Evolutionary conservation across 2,888 invertebrate species (phyloP).

Genomic region (Ochropleura plecta): DNA sequence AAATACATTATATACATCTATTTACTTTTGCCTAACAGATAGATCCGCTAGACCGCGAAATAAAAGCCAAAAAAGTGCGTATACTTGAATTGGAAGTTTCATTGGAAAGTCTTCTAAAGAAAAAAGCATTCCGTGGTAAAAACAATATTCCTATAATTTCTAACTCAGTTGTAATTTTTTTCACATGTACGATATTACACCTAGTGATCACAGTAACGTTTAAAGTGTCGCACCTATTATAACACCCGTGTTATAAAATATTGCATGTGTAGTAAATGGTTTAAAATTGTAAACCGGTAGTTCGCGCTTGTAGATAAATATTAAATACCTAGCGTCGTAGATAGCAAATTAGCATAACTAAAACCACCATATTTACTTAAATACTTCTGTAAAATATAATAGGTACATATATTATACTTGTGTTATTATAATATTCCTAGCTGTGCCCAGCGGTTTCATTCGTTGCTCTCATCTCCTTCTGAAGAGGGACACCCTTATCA

Average conservation of each 20-base stretch:
- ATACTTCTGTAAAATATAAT: background rate
- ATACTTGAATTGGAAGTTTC: slow-evolving; percentile 96
- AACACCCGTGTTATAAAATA: slow-evolving; percentile 20
- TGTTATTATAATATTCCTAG: too few relatives aligned
- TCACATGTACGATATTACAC: slow-evolving; percentile 60
- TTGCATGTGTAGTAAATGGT: slow-evolving; percentile 15
- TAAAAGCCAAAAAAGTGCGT: slow-evolving; percentile 95
- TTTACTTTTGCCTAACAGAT: slow-evolving; percentile 88
- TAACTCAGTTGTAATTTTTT: slow-evolving; percentile 89
- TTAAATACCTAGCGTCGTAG: slow-evolving; percentile 7
- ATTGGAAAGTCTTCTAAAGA: slow-evolving; percentile 94
- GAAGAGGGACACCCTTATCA: too few relatives aligned
- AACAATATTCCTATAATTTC: slow-evolving; percentile 44
- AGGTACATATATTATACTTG: too few relatives aligned
- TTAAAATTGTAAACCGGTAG: slow-evolving; percentile 20
- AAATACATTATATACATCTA: slow-evolving; percentile 36
- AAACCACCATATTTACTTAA: background rate
- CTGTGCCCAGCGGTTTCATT: too few relatives aligned
- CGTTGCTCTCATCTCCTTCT: too few relatives aligned
- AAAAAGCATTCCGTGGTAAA: slow-evolving; percentile 91
- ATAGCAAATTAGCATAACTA: background rate
- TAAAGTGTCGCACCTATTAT: slow-evolving; percentile 62
- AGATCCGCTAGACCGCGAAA: slow-evolving; percentile 96
- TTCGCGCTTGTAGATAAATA: slow-evolving; percentile 4
- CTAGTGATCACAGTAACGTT: slow-evolving; percentile 56